Conservation (phyloP, 2,113 vertebrate genomes). For the Microtus montanus region DNA sequence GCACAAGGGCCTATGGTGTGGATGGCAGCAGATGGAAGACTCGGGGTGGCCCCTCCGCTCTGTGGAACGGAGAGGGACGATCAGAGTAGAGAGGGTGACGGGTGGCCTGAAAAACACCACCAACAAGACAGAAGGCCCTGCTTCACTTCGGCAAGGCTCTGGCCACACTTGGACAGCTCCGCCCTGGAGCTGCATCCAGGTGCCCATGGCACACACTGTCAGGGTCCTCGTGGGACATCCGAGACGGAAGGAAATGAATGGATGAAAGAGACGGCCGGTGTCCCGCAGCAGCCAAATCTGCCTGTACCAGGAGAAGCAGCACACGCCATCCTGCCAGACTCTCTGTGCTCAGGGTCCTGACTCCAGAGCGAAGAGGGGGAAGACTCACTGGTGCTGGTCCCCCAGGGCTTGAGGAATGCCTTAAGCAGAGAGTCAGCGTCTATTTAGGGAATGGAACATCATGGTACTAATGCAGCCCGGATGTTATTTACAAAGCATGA, state of each 20-base stretch:
- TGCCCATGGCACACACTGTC: not conserved
- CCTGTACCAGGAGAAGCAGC: not conserved
- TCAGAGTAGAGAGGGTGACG: not conserved
- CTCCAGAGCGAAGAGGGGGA: not conserved
- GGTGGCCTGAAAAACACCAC: not conserved
- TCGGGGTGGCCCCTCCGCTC: not conserved
- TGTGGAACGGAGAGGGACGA: not conserved
- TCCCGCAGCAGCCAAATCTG: not conserved
- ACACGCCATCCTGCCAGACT: not conserved
- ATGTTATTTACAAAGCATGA: constrained; percentile 67
- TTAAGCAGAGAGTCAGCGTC: constrained; percentile 41
- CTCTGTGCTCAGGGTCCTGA: not conserved
- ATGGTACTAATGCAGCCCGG: constrained; percentile 11
- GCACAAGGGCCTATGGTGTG: constrained; percentile 49
- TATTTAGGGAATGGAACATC: constrained; percentile 75
- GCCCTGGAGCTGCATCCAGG: rapidly evolving
- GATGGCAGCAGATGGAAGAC: constrained; percentile 76
- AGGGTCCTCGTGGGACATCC: not conserved
- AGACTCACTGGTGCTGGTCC: not conserved
- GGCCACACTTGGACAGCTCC: not conserved
- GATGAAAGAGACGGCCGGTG: not conserved
- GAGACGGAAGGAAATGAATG: not conserved
- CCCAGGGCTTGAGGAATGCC: constrained; percentile 14
- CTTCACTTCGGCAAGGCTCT: not conserved
- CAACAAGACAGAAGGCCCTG: rapidly evolving